These are phyloP conservation scores for Anabas testudineus DNA, from an alignment of 2,797 vertebrate genomes.

Conservation along the genomic window DNA sequence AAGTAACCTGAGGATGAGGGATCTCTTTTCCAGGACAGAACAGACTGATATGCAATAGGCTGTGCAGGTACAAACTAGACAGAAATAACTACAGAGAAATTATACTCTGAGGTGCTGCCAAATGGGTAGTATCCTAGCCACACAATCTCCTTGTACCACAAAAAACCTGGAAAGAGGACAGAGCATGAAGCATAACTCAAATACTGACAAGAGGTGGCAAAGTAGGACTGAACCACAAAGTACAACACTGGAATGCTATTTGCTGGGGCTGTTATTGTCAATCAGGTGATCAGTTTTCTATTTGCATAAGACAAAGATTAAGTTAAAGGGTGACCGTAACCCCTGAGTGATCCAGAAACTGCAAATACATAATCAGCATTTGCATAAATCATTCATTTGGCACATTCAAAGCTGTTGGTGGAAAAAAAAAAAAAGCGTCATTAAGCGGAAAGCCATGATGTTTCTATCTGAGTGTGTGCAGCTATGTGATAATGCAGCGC, in stretches of 20 bases:
- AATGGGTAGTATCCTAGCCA: too few relatives aligned
- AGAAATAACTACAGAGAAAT: not conserved
- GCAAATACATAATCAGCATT: constrained; percentile 3
- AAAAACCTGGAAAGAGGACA: not conserved
- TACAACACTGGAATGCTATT: too few relatives aligned
- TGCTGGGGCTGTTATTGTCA: not conserved
- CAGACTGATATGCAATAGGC: too few relatives aligned
- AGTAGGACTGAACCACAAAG: too few relatives aligned
- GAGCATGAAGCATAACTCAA: too few relatives aligned
- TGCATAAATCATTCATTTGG: constrained; percentile 10
- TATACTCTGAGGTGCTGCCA: too few relatives aligned
- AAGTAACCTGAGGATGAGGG: too few relatives aligned
- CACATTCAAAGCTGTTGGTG: not conserved
- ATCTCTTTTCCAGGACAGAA: too few relatives aligned
- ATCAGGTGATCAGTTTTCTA: not conserved
- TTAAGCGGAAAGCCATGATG: not conserved
- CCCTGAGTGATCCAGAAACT: constrained; percentile 10
- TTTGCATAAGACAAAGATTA: too few relatives aligned
- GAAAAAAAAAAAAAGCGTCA: not conserved
- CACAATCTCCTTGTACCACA: too few relatives aligned
- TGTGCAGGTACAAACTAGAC: too few relatives aligned
- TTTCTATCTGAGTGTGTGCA: constrained; percentile 13
- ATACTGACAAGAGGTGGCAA: too few relatives aligned
- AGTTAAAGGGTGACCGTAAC: not conserved
- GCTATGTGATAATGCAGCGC: constrained; percentile 11